phyloP scores from a whole-genome alignment of 2,797 vertebrate genomes.

The Sylvilagus floridanus region DNA sequence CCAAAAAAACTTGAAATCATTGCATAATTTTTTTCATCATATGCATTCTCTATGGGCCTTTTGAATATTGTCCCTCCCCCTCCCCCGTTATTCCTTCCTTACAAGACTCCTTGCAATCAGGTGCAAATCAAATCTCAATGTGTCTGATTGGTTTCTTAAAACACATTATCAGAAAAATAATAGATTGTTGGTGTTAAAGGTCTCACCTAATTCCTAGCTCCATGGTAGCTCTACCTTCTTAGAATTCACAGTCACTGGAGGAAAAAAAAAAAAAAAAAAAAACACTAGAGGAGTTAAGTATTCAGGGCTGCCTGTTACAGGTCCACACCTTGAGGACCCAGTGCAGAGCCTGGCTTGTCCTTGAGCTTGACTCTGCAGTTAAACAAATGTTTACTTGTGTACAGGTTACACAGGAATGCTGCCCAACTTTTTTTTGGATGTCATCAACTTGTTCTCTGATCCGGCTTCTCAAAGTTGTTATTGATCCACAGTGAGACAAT shows the following conservation, averaged over 20 bases:
- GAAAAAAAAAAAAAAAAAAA: not conserved
- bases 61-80: no score
- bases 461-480: not conserved
- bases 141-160: not conserved
- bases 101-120: not conserved
- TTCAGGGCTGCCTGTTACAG: accelerated
- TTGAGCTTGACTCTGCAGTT: not conserved
- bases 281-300: accelerated
- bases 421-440: not conserved
- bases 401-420: not conserved
- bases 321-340: accelerated
- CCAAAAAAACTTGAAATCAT: no score
- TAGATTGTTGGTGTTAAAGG: not conserved
- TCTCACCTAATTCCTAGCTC: not conserved
- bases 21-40: no score
- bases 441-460: not conserved
- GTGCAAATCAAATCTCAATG: not conserved
- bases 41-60: no score
- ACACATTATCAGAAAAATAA: not conserved
- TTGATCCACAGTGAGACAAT: not conserved
- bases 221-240: accelerated
- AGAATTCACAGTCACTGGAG: not conserved
- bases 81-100: not conserved
- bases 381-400: not conserved
- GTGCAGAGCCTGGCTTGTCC: not conserved